Evolutionary conservation across 1,140 invertebrate genomes (phyloP).

Genomic region (Bombus picipes): DNA sequence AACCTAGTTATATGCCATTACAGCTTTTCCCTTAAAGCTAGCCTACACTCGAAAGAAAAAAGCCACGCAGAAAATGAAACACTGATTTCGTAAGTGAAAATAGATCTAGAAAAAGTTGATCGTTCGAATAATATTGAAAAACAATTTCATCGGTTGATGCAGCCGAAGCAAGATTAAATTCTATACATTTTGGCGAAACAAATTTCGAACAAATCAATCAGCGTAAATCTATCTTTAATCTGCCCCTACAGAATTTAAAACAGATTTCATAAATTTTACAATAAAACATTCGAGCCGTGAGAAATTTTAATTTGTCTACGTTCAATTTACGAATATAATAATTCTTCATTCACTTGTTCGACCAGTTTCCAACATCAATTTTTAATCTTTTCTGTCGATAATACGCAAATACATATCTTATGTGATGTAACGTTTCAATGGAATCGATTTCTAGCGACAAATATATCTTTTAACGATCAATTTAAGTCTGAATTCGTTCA

Average conservation of each 20-base stretch:
- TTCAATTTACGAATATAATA: not conserved
- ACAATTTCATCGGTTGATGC: not conserved
- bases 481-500: slow-evolving; percentile 11
- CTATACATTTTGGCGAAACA: not conserved
- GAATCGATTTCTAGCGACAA: slow-evolving; percentile 22
- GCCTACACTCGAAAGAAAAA: slow-evolving; percentile 44
- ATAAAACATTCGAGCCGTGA: not conserved
- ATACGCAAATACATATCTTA: not conserved
- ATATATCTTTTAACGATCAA: slow-evolving; percentile 39
- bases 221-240: not conserved
- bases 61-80: not conserved
- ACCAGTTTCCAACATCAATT: not conserved
- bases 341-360: not conserved
- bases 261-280: slow-evolving; percentile 27
- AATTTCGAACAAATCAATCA: not conserved
- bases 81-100: not conserved
- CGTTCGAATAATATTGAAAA: not conserved
- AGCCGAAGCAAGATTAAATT: slow-evolving; percentile 1
- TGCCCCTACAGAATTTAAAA: not conserved
- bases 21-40: slow-evolving; percentile 79
- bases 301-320: slow-evolving; percentile 10
- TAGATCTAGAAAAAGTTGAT: not conserved
- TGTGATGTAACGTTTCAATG: slow-evolving; percentile 1
- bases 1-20: slow-evolving; percentile 84
- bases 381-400: not conserved